phyloP scores from a whole-genome alignment of 2,888 invertebrate species.

The Volucella bombylans region DNA sequence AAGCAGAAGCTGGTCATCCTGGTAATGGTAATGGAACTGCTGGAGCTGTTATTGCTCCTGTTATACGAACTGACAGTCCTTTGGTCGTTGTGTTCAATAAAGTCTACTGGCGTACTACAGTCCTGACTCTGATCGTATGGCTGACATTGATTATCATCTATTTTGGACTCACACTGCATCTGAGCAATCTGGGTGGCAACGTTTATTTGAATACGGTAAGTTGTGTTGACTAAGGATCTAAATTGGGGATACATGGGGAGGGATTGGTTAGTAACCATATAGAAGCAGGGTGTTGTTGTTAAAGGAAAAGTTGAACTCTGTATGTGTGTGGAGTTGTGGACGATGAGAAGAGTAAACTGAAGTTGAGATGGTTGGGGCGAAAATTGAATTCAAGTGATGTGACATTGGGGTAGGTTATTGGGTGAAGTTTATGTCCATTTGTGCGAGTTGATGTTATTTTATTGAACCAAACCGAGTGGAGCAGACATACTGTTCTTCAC shows the following conservation, averaged over 20 bases:
- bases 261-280: not conserved
- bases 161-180: slow-evolving; percentile 90
- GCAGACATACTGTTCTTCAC: no score
- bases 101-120: slow-evolving; percentile 86
- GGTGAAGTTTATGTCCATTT: slow-evolving; percentile 51
- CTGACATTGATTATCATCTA: slow-evolving; percentile 89
- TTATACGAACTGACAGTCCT: slow-evolving; percentile 80
- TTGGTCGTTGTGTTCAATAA: slow-evolving; percentile 87
- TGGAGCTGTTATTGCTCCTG: slow-evolving; percentile 20
- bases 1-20: slow-evolving; percentile 70
- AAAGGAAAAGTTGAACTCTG: not conserved
- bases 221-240: slow-evolving; percentile 39
- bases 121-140: slow-evolving; percentile 88
- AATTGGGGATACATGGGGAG: not conserved
- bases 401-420: slow-evolving; percentile 11
- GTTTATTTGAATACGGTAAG: slow-evolving; percentile 88
- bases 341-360: not conserved
- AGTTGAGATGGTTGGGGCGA: not conserved
- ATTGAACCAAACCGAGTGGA: slow-evolving; percentile 6
- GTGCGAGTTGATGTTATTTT: slow-evolving; percentile 32
- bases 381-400: slow-evolving; percentile 34
- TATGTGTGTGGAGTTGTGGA: no score
- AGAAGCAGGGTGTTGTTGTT: not conserved
- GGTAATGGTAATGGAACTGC: slow-evolving; percentile 64
- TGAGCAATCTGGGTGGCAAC: slow-evolving; percentile 89